A percentile compares a stretch with the other conserved stretches of the same genome.
Evolutionary conservation across 2,797 vertebrate genomes (phyloP).

Genomic region (Megaceryle alcyon): DNA sequence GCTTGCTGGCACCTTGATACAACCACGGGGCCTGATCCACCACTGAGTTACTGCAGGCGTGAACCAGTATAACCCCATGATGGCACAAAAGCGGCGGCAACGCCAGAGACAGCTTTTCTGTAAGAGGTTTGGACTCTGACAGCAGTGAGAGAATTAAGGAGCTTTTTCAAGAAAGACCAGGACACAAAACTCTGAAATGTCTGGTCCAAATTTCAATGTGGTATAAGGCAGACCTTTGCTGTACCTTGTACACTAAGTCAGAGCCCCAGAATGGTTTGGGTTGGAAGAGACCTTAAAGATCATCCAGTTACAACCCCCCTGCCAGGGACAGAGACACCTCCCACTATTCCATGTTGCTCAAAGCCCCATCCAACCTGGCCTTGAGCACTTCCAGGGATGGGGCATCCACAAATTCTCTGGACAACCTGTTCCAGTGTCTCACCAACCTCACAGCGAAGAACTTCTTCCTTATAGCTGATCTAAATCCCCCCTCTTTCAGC

Average conservation of each 20-base stretch:
- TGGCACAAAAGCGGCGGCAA: neutral
- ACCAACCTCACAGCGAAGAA: neutral
- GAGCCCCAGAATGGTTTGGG: neutral
- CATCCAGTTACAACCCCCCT: neutral
- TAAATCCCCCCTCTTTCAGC: neutral
- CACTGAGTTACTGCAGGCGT: neutral
- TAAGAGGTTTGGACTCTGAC: neutral
- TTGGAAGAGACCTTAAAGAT: neutral
- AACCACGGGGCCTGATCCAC: neutral
- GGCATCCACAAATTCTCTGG: neutral
- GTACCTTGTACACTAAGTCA: neutral
- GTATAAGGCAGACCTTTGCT: neutral
- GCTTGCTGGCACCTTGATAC: neutral
- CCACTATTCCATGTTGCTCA: neutral
- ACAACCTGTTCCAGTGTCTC: neutral
- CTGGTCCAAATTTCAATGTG: neutral
- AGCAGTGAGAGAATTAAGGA: neutral
- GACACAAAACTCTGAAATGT: neutral
- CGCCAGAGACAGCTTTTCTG: neutral
- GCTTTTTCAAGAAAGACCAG: neutral
- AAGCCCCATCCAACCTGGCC: neutral
- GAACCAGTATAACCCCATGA: accelerated
- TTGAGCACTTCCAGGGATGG: neutral
- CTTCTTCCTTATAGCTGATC: neutral
- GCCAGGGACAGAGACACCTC: neutral